phyloP scores from a whole-genome alignment of 35 echinoderm and acorn worm species.

The Anneissia japonica region DNA sequence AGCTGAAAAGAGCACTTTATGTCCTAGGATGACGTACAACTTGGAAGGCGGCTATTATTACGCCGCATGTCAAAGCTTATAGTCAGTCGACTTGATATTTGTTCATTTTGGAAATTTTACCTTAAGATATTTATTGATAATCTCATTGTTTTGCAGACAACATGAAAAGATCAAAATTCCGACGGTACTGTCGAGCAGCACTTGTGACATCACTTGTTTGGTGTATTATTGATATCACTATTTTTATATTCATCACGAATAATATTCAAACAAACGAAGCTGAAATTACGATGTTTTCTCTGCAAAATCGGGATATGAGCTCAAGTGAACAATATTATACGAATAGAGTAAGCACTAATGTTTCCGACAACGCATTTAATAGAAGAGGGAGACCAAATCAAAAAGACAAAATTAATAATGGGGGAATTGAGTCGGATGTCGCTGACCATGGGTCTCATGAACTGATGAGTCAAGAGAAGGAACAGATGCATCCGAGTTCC shows the following conservation, averaged over 20 bases:
- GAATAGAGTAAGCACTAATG: background rate
- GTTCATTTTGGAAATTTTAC: too few species aligned
- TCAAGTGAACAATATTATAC: background rate
- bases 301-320: background rate
- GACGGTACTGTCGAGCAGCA: background rate
- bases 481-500: background rate
- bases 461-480: background rate
- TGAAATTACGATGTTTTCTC: background rate
- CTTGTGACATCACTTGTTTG: background rate
- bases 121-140: too few species aligned
- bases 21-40: too few species aligned
- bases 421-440: background rate
- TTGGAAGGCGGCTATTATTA: too few species aligned
- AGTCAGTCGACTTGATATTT: too few species aligned
- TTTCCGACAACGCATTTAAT: background rate
- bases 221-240: background rate
- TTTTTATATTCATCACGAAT: background rate
- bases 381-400: background rate
- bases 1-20: too few species aligned
- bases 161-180: background rate
- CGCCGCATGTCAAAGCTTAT: too few species aligned
- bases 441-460: background rate
- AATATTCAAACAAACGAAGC: background rate
- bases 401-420: background rate
- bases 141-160: background rate